phyloP scores from a whole-genome alignment of 2,888 invertebrate genomes.

The Lycophotia porphyrea region DNA sequence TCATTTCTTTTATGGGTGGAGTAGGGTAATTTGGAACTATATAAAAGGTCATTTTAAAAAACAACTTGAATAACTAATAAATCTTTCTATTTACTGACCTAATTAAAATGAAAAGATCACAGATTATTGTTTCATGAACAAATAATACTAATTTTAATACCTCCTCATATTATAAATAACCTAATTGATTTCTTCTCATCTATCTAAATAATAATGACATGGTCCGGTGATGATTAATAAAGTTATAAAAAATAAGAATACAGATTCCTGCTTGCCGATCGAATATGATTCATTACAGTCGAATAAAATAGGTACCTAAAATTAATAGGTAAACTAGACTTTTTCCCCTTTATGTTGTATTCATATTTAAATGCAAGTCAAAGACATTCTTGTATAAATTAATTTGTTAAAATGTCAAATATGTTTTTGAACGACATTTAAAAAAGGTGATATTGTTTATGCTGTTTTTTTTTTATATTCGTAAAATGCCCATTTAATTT shows the following conservation, averaged over 20 bases:
- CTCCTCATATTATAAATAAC: neutral
- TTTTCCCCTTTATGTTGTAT: neutral
- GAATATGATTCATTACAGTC: neutral
- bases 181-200: neutral
- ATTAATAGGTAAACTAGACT: neutral
- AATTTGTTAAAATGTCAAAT: conserved; percentile 22
- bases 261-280: neutral
- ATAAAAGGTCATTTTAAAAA: neutral
- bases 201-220: neutral
- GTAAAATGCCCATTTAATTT: too few species aligned
- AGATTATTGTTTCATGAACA: neutral
- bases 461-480: too few species aligned
- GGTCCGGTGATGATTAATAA: neutral
- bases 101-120: neutral
- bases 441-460: neutral
- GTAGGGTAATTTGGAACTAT: conserved; percentile 7
- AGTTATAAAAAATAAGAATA: neutral
- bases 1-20: conserved; percentile 34
- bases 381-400: conserved; percentile 2
- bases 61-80: too few species aligned
- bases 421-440: neutral
- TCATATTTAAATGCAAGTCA: neutral
- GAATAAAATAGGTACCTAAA: neutral
- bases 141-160: neutral
- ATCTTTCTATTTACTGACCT: neutral